A percentile compares a stretch with the other conserved stretches of the same genome.
Conservation (phyloP, 1,140 invertebrate species). For the Pachypeltis micranthus region DNA sequence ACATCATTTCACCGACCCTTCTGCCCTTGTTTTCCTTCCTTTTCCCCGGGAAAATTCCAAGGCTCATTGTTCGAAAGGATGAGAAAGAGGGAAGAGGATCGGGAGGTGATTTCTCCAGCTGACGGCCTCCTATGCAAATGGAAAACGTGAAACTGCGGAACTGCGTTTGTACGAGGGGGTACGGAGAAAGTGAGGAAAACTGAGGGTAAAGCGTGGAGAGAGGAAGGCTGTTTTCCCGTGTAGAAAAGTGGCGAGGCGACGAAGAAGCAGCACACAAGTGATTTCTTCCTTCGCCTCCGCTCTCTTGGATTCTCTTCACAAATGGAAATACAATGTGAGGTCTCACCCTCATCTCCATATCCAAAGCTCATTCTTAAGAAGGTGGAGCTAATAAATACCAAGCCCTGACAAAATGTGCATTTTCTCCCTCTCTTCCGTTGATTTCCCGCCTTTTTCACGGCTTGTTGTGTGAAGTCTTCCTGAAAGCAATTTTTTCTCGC, state of each 20-base stretch:
- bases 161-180: background rate
- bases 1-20: background rate
- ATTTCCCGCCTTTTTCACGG: too few species aligned
- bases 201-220: too few species aligned
- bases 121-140: slow-evolving; percentile 9
- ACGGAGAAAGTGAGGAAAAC: too few species aligned
- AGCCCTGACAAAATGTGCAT: background rate
- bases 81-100: background rate
- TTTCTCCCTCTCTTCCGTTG: slow-evolving; percentile 2
- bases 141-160: too few species aligned
- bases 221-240: background rate
- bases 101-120: background rate
- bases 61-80: background rate
- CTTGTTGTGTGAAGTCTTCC: too few species aligned
- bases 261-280: slow-evolving; percentile 1
- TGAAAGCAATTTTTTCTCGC: too few species aligned
- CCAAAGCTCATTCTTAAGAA: background rate
- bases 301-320: background rate
- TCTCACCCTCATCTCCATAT: background rate
- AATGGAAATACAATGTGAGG: slow-evolving; percentile 9
- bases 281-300: background rate
- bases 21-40: background rate
- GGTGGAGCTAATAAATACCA: slow-evolving; percentile 1
- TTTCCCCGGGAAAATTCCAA: slow-evolving; percentile 2
- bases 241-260: background rate